Evolutionary conservation across 2,888 invertebrate species (phyloP), one percentile per base, ranked within the genome.

Genomic region (Rhagium mordax): DNA sequence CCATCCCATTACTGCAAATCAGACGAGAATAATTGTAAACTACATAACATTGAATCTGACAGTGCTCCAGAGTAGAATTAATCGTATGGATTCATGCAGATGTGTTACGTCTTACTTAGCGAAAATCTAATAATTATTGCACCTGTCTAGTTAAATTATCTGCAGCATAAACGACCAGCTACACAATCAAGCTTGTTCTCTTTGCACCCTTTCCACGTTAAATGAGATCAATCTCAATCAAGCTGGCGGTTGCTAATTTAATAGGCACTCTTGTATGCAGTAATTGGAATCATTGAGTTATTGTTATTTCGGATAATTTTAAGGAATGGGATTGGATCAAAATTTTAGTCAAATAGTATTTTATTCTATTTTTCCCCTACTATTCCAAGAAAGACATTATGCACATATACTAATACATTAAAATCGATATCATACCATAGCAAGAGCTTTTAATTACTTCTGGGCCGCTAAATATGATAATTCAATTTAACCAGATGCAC

Each of bases 21-120:
- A 29, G 21, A 47, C 21, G 20, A 6, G 21, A 29, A n/a, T n/a
- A n/a, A 13, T 27, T 65, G 65, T 53, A 75, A 79, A 75, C 74
- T 75, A 79, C 77, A 74, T 74, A 20, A 6, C 6, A 71, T 79
- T 74, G 69, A 76, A 66, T 76, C 77, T 79, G 79, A 75, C 76
- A 74, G 67, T 57, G 70, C 18, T 41, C 6, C 15, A 29, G 48
- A 70, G 57, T 70, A 49, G 61, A 72, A 72, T 67, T 62, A 72
- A 70, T 72, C 66, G 68, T 66, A 66, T 47, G 70, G 27, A 47
- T 57, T 72, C 66, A 62, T 49, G 61, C 61, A 41, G 64, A 72
- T 72, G 57, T 71, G 53, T 71, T 69, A 64, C 60, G 66, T 71
- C 74, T 74, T 62, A 67, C 15, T 71, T 59, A 51, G 33, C 53